These are phyloP conservation scores for Ancistrus triradiatus DNA, from an alignment of 2,113 vertebrate genomes.

Conservation along the genomic window DNA sequence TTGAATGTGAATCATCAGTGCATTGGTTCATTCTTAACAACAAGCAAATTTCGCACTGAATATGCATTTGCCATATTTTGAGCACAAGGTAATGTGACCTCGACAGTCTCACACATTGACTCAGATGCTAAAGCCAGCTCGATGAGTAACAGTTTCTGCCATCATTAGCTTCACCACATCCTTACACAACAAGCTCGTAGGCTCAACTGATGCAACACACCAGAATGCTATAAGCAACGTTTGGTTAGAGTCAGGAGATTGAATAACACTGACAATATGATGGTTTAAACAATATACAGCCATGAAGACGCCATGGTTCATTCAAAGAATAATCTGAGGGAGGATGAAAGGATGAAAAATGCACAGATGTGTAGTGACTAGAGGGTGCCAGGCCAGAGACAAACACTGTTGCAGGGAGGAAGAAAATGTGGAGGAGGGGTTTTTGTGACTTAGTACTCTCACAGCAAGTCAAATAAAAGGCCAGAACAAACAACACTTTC, in stretches of 20 bases:
- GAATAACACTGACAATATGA: too few relatives aligned
- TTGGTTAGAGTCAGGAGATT: not conserved
- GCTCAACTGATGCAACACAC: constrained; percentile 37
- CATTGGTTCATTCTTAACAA: constrained; percentile 22
- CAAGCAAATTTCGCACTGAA: constrained; percentile 19
- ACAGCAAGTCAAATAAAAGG: not conserved
- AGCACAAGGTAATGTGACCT: constrained; percentile 34
- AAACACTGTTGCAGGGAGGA: constrained; percentile 28
- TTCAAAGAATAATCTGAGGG: constrained; percentile 20
- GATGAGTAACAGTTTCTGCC: constrained; percentile 44
- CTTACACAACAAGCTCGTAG: constrained; percentile 41
- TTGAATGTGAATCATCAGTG: not conserved
- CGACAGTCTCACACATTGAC: constrained; percentile 38
- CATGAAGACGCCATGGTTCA: constrained; percentile 1
- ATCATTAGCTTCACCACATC: constrained; percentile 18
- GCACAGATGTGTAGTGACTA: constrained; percentile 35
- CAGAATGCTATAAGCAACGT: constrained; percentile 14
- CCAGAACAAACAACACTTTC: not conserved
- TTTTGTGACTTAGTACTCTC: constrained; percentile 3
- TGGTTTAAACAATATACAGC: not conserved
- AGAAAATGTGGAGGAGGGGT: constrained; percentile 16
- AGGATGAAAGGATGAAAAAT: constrained; percentile 10
- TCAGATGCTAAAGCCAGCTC: constrained; percentile 33
- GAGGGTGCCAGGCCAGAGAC: constrained; percentile 36
- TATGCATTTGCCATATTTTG: constrained; percentile 33